phyloP scores from a whole-genome alignment of 2,797 vertebrate genomes.

The Pantherophis alleghaniensis region DNA sequence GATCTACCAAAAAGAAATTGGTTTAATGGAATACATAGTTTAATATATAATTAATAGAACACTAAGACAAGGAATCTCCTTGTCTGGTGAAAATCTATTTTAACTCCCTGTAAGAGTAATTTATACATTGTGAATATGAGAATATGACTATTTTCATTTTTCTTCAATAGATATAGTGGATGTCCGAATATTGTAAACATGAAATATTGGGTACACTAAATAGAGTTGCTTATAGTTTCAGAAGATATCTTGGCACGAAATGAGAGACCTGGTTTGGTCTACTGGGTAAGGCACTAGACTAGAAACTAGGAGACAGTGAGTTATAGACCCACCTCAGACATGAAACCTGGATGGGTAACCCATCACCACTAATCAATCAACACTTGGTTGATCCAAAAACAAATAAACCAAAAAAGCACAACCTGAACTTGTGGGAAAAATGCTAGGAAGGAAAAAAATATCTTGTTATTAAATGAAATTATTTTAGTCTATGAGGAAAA shows the following conservation, averaged over 20 bases:
- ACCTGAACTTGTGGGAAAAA: neutral
- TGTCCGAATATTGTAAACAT: fast-evolving
- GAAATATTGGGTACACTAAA: neutral
- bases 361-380: neutral
- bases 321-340: neutral
- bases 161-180: neutral
- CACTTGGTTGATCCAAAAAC: neutral
- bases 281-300: neutral
- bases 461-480: neutral
- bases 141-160: neutral
- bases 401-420: neutral
- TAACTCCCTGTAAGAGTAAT: neutral
- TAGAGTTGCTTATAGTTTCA: neutral
- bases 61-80: neutral
- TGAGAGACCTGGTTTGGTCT: neutral
- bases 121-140: neutral
- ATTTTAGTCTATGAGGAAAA: neutral
- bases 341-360: neutral
- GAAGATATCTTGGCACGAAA: neutral
- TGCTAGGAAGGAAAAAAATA: neutral
- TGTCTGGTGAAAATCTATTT: neutral
- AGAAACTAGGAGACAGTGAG: neutral
- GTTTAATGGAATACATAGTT: neutral
- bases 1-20: neutral
- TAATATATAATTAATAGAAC: neutral